These are phyloP conservation scores for Sialis fuliginosa DNA, from an alignment of 2,888 invertebrate genomes.

Conservation along the genomic window DNA sequence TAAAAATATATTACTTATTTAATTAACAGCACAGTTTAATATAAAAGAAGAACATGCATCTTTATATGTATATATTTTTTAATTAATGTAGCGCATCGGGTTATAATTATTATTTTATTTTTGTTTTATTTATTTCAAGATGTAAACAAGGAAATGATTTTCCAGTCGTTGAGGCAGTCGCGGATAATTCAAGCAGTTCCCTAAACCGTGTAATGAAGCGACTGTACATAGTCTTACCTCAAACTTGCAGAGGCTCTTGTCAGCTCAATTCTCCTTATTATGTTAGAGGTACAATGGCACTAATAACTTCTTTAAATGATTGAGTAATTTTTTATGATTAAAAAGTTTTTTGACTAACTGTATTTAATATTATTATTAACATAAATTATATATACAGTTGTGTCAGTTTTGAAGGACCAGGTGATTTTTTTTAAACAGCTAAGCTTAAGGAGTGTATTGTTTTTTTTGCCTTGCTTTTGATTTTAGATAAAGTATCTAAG, in stretches of 20 bases:
- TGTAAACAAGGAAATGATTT: conserved; percentile 23
- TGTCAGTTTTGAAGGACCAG: neutral
- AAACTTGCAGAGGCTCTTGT: conserved; percentile 52
- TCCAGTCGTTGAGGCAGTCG: conserved; percentile 22
- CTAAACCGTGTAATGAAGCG: conserved; percentile 28
- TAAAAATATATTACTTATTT: too few relatives aligned
- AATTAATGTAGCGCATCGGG: too few relatives aligned
- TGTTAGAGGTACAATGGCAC: conserved; percentile 41
- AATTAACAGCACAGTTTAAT: too few relatives aligned
- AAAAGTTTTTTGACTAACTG: too few relatives aligned
- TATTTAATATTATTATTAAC: too few relatives aligned
- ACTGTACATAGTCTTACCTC: conserved; percentile 44
- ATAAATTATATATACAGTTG: too few relatives aligned
- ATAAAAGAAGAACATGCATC: too few relatives aligned
- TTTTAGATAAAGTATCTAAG: too few relatives aligned
- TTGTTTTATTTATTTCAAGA: conserved; percentile 22
- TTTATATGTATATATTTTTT: too few relatives aligned
- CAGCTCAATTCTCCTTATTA: conserved; percentile 47
- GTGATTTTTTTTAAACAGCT: neutral
- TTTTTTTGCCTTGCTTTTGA: too few relatives aligned
- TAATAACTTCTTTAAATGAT: too few relatives aligned
- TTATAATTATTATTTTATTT: conserved; percentile 8
- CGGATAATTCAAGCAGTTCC: conserved; percentile 18
- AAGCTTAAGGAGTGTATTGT: neutral
- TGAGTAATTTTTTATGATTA: too few relatives aligned